phyloP scores from a whole-genome alignment of 2,888 invertebrate genomes.

The Keiferia lycopersicella region DNA sequence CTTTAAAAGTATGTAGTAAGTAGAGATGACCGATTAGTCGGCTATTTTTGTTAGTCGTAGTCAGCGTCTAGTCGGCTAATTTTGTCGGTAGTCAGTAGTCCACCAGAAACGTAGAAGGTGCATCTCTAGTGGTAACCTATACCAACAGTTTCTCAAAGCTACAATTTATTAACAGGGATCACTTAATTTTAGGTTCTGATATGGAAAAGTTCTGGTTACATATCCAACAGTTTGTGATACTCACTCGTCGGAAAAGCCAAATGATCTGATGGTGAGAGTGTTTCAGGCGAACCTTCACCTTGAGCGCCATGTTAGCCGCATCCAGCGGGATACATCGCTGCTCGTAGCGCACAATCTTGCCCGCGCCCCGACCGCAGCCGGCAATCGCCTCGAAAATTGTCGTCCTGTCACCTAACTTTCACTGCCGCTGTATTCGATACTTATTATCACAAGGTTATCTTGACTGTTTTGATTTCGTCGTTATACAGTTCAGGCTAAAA shows the following conservation, averaged over 20 bases:
- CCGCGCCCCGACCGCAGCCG: neutral
- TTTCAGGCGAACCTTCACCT: constrained; percentile 81
- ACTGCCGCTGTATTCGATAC: neutral
- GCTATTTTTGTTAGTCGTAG: too few species aligned
- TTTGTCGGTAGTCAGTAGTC: too few species aligned
- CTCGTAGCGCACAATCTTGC: constrained; percentile 63
- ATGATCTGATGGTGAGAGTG: constrained; percentile 81
- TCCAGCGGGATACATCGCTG: constrained; percentile 68
- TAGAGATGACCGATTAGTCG: too few species aligned
- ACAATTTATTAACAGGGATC: too few species aligned
- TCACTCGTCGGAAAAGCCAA: constrained; percentile 82
- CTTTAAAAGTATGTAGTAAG: too few species aligned
- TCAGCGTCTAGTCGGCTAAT: too few species aligned
- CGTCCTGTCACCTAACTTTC: constrained; percentile 5
- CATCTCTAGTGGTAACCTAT: too few species aligned
- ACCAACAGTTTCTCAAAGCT: too few species aligned
- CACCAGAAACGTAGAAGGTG: too few species aligned
- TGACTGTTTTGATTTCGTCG: neutral
- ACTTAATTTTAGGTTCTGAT: too few species aligned
- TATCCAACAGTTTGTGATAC: constrained; percentile 36
- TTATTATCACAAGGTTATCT: neutral
- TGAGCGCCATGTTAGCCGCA: constrained; percentile 79
- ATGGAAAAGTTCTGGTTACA: too few species aligned
- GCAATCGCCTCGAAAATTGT: neutral
- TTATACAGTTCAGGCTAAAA: neutral